Conservation (phyloP, 2,113 vertebrate genomes). For the Aldabrachelys gigantea region DNA sequence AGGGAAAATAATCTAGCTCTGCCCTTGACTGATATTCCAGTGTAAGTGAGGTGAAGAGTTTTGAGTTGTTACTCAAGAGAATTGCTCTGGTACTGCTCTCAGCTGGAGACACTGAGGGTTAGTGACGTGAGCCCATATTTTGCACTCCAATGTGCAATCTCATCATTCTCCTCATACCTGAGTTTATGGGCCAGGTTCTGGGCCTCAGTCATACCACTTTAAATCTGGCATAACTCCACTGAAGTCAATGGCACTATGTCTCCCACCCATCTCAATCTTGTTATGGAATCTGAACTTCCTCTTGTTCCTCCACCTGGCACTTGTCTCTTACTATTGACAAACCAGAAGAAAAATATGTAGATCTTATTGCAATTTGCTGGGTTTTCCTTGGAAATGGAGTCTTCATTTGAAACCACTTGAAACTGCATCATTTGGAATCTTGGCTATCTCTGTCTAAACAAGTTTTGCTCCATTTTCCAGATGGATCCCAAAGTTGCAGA, state of each 20-base stretch:
- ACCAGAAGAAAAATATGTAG: background rate
- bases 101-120: background rate
- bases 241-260: background rate
- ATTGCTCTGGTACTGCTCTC: background rate
- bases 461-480: constrained; percentile 10
- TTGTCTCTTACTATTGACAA: background rate
- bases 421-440: background rate
- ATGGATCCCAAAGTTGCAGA: constrained; percentile 1
- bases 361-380: constrained; percentile 31
- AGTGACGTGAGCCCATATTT: background rate
- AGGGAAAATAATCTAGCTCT: background rate
- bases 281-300: background rate
- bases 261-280: background rate
- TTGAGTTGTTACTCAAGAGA: background rate
- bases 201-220: background rate
- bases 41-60: background rate
- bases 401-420: background rate
- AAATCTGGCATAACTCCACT: background rate
- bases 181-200: background rate
- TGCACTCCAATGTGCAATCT: background rate
- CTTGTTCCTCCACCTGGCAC: fast-evolving
- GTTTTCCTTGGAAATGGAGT: background rate
- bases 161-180: background rate
- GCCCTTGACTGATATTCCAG: background rate
- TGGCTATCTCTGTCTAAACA: constrained; percentile 14